Conservation (phyloP, 2,888 invertebrate species). For the Microdon myrmicae region DNA sequence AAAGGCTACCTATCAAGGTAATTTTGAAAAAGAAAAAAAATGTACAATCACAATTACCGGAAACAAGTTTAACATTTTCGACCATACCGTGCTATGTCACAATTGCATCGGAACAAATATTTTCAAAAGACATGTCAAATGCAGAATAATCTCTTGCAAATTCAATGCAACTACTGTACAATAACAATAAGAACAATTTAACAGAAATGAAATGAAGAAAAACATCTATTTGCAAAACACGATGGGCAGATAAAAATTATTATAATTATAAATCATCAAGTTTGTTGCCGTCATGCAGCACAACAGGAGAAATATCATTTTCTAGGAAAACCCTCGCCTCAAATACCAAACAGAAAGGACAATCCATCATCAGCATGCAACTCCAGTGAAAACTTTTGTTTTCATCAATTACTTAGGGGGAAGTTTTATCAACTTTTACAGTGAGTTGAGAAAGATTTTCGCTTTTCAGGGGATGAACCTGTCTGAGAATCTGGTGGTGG, state of each 20-base stretch:
- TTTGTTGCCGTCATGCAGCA: conserved; percentile 20
- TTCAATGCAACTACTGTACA: conserved; percentile 26
- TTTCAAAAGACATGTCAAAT: no score
- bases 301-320: conserved; percentile 5
- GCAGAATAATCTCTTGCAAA: no score
- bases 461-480: conserved; percentile 5
- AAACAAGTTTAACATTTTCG: no score
- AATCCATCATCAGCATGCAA: conserved; percentile 42
- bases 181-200: conserved; percentile 14
- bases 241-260: conserved; percentile 46
- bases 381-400: conserved; percentile 33
- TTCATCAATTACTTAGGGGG: conserved; percentile 48
- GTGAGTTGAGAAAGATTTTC: conserved; percentile 16
- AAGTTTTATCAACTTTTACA: conserved; percentile 37
- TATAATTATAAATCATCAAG: conserved; percentile 48
- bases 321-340: conserved; percentile 20
- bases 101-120: no score
- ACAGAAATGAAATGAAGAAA: conserved; percentile 43
- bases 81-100: no score
- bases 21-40: no score
- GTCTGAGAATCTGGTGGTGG: no score
- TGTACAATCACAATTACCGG: no score
- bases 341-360: conserved; percentile 34
- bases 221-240: conserved; percentile 45
- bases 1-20: no score